Evolutionary conservation across 2,113 vertebrate species (phyloP).

Genomic region (Tetrax tetrax): DNA sequence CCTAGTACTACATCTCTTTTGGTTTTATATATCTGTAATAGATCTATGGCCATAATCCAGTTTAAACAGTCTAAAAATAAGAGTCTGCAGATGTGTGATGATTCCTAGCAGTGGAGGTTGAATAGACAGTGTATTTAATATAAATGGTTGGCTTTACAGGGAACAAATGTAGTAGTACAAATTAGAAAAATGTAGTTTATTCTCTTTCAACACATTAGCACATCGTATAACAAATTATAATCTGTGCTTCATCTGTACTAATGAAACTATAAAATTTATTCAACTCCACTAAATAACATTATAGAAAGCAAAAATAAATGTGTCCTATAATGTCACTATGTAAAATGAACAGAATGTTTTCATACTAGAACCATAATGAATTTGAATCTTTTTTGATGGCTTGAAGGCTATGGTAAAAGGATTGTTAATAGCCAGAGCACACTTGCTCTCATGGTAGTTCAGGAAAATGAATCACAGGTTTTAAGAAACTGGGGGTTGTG

Average conservation of each 20-base stretch:
- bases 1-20: not conserved
- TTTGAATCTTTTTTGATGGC: not conserved
- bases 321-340: not conserved
- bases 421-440: not conserved
- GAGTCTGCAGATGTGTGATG: not conserved
- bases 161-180: not conserved
- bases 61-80: not conserved
- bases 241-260: not conserved
- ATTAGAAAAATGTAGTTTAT: not conserved
- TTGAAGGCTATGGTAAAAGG: not conserved
- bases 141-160: not conserved
- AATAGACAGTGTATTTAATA: not conserved
- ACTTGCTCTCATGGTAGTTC: not conserved
- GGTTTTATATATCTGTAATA: not conserved
- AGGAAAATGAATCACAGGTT: not conserved
- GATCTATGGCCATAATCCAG: not conserved
- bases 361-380: not conserved
- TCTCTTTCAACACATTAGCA: not conserved
- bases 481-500: constrained; percentile 14
- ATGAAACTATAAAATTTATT: not conserved
- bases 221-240: not conserved
- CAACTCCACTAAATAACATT: not conserved
- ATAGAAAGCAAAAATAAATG: not conserved
- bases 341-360: not conserved
- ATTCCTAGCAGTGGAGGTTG: not conserved